Evolutionary conservation across 2,113 vertebrate species (phyloP).

Genomic region (Chauna torquata): DNA sequence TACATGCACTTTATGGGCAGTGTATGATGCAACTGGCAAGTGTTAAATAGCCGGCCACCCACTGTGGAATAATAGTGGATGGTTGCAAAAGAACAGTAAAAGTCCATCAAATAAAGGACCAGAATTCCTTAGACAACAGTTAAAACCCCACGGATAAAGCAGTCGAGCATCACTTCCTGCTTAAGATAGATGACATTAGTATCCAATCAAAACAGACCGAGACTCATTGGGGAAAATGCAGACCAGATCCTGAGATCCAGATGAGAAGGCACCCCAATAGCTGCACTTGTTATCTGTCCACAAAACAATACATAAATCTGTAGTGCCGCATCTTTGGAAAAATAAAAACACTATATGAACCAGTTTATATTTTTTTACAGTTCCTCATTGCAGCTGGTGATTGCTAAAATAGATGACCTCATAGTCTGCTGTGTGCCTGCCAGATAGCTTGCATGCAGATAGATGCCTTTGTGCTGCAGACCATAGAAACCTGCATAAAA

Average conservation of each 20-base stretch:
- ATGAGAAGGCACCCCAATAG: background rate
- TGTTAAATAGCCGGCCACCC: slow-evolving; percentile 56
- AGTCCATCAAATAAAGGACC: slow-evolving; percentile 57
- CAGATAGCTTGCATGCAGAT: slow-evolving; percentile 82
- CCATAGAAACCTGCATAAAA: slow-evolving; percentile 87
- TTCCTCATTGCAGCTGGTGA: slow-evolving; percentile 74
- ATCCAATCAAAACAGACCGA: slow-evolving; percentile 44
- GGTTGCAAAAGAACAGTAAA: slow-evolving; percentile 58
- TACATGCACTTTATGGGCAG: slow-evolving; percentile 3
- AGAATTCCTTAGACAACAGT: slow-evolving; percentile 67
- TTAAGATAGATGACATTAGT: slow-evolving; percentile 60
- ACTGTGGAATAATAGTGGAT: slow-evolving; percentile 54
- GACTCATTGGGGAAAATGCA: background rate
- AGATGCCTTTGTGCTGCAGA: slow-evolving; percentile 80
- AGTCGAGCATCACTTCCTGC: slow-evolving; percentile 76
- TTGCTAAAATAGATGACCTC: slow-evolving; percentile 80
- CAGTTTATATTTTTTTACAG: slow-evolving; percentile 80
- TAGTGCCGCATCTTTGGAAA: slow-evolving; percentile 40
- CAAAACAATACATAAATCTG: slow-evolving; percentile 62
- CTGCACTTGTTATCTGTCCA: slow-evolving; percentile 53
- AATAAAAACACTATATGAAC: slow-evolving; percentile 70
- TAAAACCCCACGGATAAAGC: slow-evolving; percentile 69
- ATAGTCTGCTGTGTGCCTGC: slow-evolving; percentile 72
- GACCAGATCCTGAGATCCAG: background rate
- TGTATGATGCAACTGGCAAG: slow-evolving; percentile 52